Percentiles rank a stretch among this genome's conserved stretches.
phyloP scores from a whole-genome alignment of 2,797 vertebrate genomes.

The Corythornis leucogaster region DNA sequence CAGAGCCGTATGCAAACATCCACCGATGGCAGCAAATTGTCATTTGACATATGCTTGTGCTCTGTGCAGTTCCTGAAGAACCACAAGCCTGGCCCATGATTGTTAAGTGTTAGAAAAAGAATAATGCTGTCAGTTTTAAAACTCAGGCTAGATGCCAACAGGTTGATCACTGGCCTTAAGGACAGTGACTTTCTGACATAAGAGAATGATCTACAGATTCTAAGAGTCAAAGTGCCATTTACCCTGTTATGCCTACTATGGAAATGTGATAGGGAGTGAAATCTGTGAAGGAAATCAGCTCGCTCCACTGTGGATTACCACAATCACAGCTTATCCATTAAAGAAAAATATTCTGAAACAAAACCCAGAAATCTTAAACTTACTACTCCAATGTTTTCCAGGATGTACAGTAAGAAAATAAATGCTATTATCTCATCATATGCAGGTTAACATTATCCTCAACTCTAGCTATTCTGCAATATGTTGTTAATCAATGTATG shows the following conservation, averaged over 20 bases:
- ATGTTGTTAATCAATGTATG: slow-evolving; percentile 50
- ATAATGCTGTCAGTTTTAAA: slow-evolving; percentile 50
- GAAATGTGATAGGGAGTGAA: slow-evolving; percentile 24
- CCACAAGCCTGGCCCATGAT: slow-evolving; percentile 32
- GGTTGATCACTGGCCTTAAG: slow-evolving; percentile 31
- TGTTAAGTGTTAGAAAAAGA: slow-evolving; percentile 60
- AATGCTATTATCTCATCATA: slow-evolving; percentile 9
- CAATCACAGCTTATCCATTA: neutral
- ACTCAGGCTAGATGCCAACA: slow-evolving; percentile 29
- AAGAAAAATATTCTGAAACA: neutral
- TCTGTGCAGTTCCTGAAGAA: slow-evolving; percentile 59
- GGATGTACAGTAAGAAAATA: neutral
- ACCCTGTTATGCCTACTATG: neutral
- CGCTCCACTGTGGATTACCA: neutral
- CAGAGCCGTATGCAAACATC: neutral
- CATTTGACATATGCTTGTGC: slow-evolving; percentile 52
- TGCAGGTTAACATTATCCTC: slow-evolving; percentile 17
- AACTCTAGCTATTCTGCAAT: slow-evolving; percentile 34
- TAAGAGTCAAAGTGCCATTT: neutral
- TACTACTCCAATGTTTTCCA: neutral
- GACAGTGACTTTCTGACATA: slow-evolving; percentile 21
- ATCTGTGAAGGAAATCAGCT: neutral
- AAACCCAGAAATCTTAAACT: neutral
- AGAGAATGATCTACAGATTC: neutral
- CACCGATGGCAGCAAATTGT: slow-evolving; percentile 54